Conservation (phyloP, 2,797 vertebrate genomes). For the Poeciliopsis presidionis region DNA sequence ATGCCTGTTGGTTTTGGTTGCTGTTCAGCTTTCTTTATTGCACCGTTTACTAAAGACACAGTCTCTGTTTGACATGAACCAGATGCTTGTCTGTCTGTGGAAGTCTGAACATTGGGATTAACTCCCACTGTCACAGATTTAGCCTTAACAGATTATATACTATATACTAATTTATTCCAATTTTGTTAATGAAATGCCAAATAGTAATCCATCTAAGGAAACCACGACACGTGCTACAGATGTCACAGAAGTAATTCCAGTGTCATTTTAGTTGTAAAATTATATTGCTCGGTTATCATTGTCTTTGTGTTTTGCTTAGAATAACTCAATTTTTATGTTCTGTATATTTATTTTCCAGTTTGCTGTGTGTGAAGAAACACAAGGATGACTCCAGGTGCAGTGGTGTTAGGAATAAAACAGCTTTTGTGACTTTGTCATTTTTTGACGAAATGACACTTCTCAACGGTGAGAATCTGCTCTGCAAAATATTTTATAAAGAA, state of each 20-base stretch:
- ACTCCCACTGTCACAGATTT: not conserved
- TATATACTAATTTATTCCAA: not conserved
- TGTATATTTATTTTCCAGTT: conserved; percentile 75
- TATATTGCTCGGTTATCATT: not conserved
- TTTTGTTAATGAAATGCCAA: not conserved
- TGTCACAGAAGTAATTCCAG: not conserved
- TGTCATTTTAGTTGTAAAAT: not conserved
- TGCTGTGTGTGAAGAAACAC: conserved; percentile 92
- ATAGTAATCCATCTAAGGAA: not conserved
- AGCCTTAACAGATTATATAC: not conserved
- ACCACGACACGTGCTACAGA: not conserved
- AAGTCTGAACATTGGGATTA: conserved; percentile 37
- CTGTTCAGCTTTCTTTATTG: conserved; percentile 50
- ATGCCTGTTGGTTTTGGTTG: conserved; percentile 55
- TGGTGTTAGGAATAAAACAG: conserved; percentile 89
- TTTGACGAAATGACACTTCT: conserved; percentile 92
- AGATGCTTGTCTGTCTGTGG: conserved; percentile 59
- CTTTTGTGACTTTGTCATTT: conserved; percentile 84
- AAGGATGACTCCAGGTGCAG: conserved; percentile 86
- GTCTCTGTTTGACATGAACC: conserved; percentile 26
- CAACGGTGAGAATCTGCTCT: conserved; percentile 79
- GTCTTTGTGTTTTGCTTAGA: conserved; percentile 4
- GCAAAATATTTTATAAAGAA: not conserved
- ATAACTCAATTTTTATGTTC: not conserved
- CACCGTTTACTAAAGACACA: conserved; percentile 41